Base-by-base conservation (phyloP, 2,113 vertebrate species). In the Octodon degus region DNA sequence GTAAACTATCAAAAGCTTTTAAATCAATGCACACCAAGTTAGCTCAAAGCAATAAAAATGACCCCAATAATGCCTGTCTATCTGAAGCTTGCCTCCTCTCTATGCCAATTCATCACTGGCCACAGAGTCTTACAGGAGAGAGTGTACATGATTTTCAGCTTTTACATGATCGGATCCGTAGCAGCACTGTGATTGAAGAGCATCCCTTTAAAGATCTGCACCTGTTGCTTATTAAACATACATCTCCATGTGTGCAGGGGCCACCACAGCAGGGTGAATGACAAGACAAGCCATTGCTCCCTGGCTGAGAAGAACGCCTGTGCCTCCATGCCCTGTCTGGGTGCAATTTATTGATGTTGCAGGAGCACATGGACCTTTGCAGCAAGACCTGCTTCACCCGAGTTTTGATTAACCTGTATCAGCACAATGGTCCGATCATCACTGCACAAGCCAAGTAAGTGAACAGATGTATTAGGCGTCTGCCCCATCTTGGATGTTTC, bases 181-280 rank as follows among this genome's bases (percentile, higher is more conserved):
- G 17, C 95, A 93, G 97, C 65, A 5, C 17, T 96, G 68, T 98
- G 98, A 98, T 93, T 98, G 97, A 98, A 95, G 97, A 98, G 94
- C 62, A 2, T 30, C 70, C 91, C 95, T 97, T 93, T 93, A 90
- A 95, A 97, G 90, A 96, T 97, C 95, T 81, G 96, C 96, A 97
- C 95, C 97, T 94, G 97, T 87, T 92, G 96, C 96, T 97, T 97
- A 97, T 97, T 97, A 97, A 97, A 95, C 96, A 94, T 76, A 68
- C 91, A 97, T 97, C 90, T 96, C 90, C 86, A 94, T 22, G 32
- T 89, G 19, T 13, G 8, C 20, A 2, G 92, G 91, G 77, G 91
- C 5, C 55, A 62, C 92, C 58, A 17, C 53, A 80, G 89, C 93
- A 3, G 74, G 4, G 84, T 22, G 37, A 24, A 81, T 96, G 97